These are phyloP conservation scores for Elysia crispata DNA, from an alignment of 2,888 invertebrate species.

Conservation along the genomic window DNA sequence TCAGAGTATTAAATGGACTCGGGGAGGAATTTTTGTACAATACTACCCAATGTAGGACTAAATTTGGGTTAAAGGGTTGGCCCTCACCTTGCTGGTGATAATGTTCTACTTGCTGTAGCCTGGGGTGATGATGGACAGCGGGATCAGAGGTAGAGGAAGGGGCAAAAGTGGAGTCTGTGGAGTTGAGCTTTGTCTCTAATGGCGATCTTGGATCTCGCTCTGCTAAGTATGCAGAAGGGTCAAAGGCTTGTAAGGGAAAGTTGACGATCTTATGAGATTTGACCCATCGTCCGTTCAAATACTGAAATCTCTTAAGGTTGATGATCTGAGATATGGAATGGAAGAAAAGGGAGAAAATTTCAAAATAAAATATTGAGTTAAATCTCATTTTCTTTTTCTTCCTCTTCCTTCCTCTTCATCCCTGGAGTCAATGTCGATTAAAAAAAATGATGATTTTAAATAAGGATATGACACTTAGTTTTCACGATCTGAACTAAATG, in stretches of 20 bases:
- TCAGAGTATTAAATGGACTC: too few relatives aligned
- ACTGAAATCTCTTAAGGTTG: conserved; percentile 94
- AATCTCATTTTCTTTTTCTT: too few relatives aligned
- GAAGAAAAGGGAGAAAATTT: conserved; percentile 2
- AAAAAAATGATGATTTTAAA: too few relatives aligned
- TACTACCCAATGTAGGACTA: too few relatives aligned
- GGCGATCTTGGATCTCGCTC: conserved; percentile 53
- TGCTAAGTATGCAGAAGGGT: conserved; percentile 91
- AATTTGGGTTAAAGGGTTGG: too few relatives aligned
- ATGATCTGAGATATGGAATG: conserved; percentile 83
- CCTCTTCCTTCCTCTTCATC: too few relatives aligned
- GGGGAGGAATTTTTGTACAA: too few relatives aligned
- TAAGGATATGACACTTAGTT: too few relatives aligned
- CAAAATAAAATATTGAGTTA: too few relatives aligned
- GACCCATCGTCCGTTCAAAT: conserved; percentile 93
- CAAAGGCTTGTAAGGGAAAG: conserved; percentile 91
- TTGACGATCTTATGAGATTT: conserved; percentile 95
- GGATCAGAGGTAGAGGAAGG: neutral
- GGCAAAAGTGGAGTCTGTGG: neutral
- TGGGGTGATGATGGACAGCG: neutral
- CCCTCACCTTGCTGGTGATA: neutral
- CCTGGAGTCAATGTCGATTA: too few relatives aligned
- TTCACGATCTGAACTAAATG: too few relatives aligned
- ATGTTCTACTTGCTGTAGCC: neutral
- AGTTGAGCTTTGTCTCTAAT: neutral